Conservation (phyloP, 2,113 vertebrate species). For the Engystomops pustulosus region DNA sequence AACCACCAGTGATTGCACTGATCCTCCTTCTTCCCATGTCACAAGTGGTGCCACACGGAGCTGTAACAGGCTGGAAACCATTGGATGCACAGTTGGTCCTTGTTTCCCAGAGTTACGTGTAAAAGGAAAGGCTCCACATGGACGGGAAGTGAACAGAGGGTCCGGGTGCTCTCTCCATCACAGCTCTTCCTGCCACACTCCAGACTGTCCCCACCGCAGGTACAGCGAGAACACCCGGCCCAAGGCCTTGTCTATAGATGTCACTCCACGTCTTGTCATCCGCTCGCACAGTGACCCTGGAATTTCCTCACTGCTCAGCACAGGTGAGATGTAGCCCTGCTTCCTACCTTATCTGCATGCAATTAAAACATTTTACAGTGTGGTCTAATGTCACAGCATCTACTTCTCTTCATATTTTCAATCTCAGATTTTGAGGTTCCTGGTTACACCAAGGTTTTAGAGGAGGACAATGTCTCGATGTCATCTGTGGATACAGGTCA, state of each 20-base stretch:
- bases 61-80: conserved; percentile 87
- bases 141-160: conserved; percentile 56
- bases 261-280: conserved; percentile 65
- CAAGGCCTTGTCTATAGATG: conserved; percentile 64
- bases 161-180: not conserved
- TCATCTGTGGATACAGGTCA: conserved; percentile 84
- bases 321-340: conserved; percentile 69
- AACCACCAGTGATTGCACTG: conserved; percentile 76
- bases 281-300: conserved; percentile 93
- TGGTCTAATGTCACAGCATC: not conserved
- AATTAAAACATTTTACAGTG: too few species aligned
- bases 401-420: not conserved
- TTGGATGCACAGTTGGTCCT: conserved; percentile 69
- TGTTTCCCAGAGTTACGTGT: conserved; percentile 83
- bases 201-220: conserved; percentile 67
- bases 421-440: conserved; percentile 83
- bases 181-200: conserved; percentile 12
- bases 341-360: not conserved
- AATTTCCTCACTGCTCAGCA: conserved; percentile 70
- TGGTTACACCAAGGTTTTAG: conserved; percentile 82
- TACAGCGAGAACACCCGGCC: conserved; percentile 76
- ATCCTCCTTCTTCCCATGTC: conserved; percentile 33
- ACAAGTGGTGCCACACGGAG: conserved; percentile 79
- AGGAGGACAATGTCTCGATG: conserved; percentile 74
- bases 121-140: conserved; percentile 67